A percentile compares a stretch with the other conserved stretches of the same genome.
phyloP scores from a whole-genome alignment of 1,140 invertebrate species.

The Habropoda laboriosa region DNA sequence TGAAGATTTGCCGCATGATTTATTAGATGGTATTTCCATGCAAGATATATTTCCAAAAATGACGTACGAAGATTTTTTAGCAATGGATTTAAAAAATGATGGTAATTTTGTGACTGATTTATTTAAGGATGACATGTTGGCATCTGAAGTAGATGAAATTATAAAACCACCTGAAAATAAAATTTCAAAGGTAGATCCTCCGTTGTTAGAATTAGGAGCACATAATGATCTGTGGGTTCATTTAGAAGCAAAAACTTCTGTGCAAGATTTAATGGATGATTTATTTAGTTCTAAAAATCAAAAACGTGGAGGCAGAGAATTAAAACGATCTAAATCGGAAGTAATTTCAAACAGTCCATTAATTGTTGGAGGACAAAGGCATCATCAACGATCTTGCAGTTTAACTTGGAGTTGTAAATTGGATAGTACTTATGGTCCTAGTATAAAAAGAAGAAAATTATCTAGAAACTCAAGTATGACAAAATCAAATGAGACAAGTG shows the following conservation, averaged over 20 bases:
- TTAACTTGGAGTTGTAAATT: constrained; percentile 87
- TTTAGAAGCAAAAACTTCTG: constrained; percentile 81
- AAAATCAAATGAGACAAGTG: constrained; percentile 69
- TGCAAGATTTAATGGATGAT: constrained; percentile 85
- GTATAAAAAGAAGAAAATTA: constrained; percentile 86
- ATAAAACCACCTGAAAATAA: constrained; percentile 69
- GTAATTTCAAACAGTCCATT: constrained; percentile 82
- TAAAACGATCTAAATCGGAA: constrained; percentile 86
- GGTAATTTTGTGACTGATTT: constrained; percentile 81
- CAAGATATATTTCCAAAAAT: constrained; percentile 87
- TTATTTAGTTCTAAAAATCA: constrained; percentile 81
- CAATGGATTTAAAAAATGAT: constrained; percentile 84
- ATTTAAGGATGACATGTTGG: constrained; percentile 78
- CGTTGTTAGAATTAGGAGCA: constrained; percentile 61
- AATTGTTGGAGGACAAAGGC: constrained; percentile 77
- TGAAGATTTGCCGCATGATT: constrained; percentile 90
- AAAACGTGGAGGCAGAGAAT: constrained; percentile 80
- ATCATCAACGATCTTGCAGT: constrained; percentile 86
- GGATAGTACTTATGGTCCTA: constrained; percentile 83
- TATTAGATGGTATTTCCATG: constrained; percentile 91
- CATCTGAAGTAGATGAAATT: constrained; percentile 74
- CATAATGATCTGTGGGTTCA: constrained; percentile 77
- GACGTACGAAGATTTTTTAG: constrained; percentile 83
- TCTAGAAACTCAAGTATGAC: constrained; percentile 71
- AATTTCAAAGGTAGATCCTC: constrained; percentile 66